Conservation (phyloP, 2,888 invertebrate genomes). For the Sabatieria punctata region DNA sequence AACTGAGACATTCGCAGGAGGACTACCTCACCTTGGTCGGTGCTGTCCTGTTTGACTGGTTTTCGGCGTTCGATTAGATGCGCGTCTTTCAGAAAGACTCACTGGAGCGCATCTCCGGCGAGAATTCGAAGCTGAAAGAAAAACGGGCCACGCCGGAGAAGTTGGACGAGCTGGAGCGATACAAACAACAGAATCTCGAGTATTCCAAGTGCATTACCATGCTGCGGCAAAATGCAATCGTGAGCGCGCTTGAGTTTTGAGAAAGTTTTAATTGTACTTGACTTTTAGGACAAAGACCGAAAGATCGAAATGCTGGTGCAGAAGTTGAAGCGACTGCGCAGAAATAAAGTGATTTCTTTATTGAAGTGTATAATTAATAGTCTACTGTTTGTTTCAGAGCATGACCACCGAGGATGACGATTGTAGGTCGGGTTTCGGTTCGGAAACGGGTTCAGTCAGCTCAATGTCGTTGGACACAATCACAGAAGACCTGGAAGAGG, state of each 20-base stretch:
- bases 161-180: constrained; percentile 24
- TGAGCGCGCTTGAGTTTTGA: constrained; percentile 5
- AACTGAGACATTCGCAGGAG: constrained; percentile 20
- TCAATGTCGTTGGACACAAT: constrained; percentile 23
- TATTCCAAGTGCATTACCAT: constrained; percentile 29
- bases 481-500: constrained; percentile 27
- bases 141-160: constrained; percentile 26
- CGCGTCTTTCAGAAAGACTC: constrained; percentile 19
- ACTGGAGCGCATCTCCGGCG: constrained; percentile 23
- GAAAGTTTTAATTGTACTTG: neutral
- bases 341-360: neutral
- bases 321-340: constrained; percentile 20
- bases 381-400: too few relatives aligned
- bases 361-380: too few relatives aligned
- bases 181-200: constrained; percentile 21
- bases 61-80: too few relatives aligned
- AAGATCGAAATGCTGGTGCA: constrained; percentile 23
- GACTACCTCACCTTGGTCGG: constrained; percentile 23
- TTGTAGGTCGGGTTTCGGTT: neutral
- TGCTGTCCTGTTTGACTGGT: neutral
- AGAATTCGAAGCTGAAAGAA: constrained; percentile 20
- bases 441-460: constrained; percentile 8
- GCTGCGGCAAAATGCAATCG: constrained; percentile 20
- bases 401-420: too few relatives aligned
- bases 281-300: constrained; percentile 23